Percentiles rank a stretch among this genome's conserved stretches.
Evolutionary conservation across 2,797 vertebrate species (phyloP).

Genomic region (Centroberyx gerrardi): DNA sequence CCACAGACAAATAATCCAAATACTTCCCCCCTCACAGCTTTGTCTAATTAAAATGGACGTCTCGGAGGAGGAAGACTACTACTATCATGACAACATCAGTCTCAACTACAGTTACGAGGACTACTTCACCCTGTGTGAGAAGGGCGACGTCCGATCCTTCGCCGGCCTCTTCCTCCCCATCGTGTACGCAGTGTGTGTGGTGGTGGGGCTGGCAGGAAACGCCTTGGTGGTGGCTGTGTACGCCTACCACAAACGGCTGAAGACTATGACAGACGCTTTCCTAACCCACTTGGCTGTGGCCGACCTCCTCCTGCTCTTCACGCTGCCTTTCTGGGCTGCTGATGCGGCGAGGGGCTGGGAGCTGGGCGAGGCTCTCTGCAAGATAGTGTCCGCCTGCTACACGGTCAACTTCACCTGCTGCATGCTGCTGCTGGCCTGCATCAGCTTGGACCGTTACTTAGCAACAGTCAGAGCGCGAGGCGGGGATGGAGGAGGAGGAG

Average conservation of each 20-base stretch:
- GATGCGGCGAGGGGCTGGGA: constrained; percentile 91
- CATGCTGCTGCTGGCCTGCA: constrained; percentile 94
- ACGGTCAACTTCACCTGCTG: constrained; percentile 93
- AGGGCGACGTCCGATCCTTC: constrained; percentile 90
- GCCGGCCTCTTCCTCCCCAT: constrained; percentile 89
- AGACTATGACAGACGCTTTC: constrained; percentile 91
- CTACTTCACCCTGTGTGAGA: constrained; percentile 89
- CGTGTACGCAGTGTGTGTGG: constrained; percentile 87
- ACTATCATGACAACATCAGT: constrained; percentile 76
- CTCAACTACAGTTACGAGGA: constrained; percentile 80
- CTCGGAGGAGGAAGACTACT: constrained; percentile 62
- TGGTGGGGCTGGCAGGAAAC: constrained; percentile 91
- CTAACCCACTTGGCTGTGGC: constrained; percentile 93
- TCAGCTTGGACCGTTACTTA: constrained; percentile 92
- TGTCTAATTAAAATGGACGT: constrained; percentile 65
- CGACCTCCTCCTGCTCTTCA: constrained; percentile 92
- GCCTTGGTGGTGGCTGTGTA: constrained; percentile 89
- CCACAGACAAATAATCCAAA: neutral
- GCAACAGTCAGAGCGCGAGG: constrained; percentile 69
- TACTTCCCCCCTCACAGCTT: constrained; percentile 35
- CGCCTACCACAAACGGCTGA: constrained; percentile 88
- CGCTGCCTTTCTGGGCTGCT: constrained; percentile 93
- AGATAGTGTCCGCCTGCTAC: constrained; percentile 89
- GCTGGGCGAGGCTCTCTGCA: constrained; percentile 88
- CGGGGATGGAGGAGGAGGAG: constrained; percentile 22